Conservation (phyloP, 1,140 invertebrate species). For the Myzus persicae region DNA sequence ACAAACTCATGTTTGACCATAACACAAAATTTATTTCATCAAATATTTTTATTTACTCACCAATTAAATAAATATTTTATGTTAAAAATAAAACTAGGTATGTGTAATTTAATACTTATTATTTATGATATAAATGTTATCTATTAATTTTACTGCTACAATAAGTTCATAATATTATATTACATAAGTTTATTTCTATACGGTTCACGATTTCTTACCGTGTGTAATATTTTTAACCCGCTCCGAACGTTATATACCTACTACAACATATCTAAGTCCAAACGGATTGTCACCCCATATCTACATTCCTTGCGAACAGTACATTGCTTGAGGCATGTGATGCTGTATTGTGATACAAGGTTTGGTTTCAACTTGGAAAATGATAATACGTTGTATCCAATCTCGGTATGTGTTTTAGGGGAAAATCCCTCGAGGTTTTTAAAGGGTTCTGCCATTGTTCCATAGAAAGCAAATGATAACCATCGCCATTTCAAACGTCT, state of each 20-base stretch:
- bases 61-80: no score
- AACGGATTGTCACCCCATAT: conserved; percentile 27
- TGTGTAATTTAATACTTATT: background rate
- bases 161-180: background rate
- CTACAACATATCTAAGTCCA: background rate
- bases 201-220: background rate
- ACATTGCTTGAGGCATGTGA: background rate
- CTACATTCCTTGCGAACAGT: background rate
- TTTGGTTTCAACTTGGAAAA: conserved; percentile 20
- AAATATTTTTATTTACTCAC: no score
- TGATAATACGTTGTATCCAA: conserved; percentile 44
- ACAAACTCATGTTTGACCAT: no score
- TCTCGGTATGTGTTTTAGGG: background rate
- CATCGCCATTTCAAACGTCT: conserved; percentile 15
- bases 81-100: background rate
- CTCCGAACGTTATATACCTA: background rate
- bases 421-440: conserved; percentile 15
- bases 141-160: background rate
- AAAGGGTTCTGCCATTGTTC: conserved; percentile 18
- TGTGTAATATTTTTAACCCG: background rate
- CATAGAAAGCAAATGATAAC: conserved; percentile 7
- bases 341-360: conserved; percentile 17
- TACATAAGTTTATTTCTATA: background rate
- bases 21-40: no score
- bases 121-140: background rate